phyloP scores from a whole-genome alignment of 2,797 vertebrate genomes.

The Sorex maritimensis region DNA sequence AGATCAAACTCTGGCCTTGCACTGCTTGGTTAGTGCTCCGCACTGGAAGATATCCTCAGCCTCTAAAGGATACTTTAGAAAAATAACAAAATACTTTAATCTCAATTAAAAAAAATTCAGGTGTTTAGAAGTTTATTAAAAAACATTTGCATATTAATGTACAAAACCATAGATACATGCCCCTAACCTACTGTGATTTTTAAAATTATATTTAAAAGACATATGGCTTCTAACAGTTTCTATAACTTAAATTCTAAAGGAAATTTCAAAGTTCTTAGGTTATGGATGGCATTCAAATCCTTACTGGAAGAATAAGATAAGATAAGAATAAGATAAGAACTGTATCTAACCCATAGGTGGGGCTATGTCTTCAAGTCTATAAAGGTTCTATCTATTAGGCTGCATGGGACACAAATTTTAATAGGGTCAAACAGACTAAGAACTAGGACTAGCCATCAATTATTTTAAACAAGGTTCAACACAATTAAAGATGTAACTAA shows the following conservation, averaged over 20 bases:
- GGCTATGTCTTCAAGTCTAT: neutral
- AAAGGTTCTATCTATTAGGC: neutral
- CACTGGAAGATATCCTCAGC: no score
- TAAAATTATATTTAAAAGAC: neutral
- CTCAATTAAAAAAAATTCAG: constrained; percentile 10
- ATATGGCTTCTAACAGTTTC: neutral
- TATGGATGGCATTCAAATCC: neutral
- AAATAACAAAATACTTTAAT: neutral
- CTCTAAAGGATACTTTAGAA: neutral
- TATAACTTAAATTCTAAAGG: neutral
- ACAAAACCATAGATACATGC: constrained; percentile 4
- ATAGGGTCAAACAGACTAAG: neutral
- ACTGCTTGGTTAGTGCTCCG: no score
- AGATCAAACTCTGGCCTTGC: no score
- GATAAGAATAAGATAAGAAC: neutral
- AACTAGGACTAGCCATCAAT: neutral
- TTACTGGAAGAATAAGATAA: neutral
- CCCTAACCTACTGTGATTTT: neutral
- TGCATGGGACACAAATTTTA: neutral
- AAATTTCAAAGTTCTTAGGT: neutral
- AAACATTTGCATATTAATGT: neutral
- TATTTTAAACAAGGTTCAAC: neutral
- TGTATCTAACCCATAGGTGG: neutral
- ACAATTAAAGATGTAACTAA: neutral
- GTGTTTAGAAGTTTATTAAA: constrained; percentile 7